phyloP scores from a whole-genome alignment of 2,797 vertebrate genomes.

The Coranthus polyacanthus region DNA sequence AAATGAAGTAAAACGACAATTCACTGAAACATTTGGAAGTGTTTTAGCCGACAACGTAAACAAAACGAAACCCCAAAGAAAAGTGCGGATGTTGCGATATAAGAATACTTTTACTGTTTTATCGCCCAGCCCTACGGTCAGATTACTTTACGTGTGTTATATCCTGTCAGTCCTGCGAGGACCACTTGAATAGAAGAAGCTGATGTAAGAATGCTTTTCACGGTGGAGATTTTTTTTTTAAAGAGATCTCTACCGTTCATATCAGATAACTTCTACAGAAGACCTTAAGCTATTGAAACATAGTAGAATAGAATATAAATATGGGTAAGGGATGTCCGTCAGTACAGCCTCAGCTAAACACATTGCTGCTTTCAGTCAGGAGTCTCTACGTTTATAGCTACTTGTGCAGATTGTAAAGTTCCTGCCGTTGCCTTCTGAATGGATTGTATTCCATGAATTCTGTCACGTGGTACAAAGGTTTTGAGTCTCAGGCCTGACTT shows the following conservation, averaged over 20 bases:
- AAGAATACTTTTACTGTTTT: too few species aligned
- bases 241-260: slow-evolving; percentile 17
- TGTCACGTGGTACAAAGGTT: slow-evolving; percentile 33
- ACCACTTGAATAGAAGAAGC: slow-evolving; percentile 38
- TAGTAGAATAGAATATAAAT: slow-evolving; percentile 35
- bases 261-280: slow-evolving; percentile 35
- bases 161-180: slow-evolving; percentile 35
- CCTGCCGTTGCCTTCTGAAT: slow-evolving; percentile 47
- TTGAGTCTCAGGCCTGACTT: slow-evolving; percentile 25
- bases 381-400: slow-evolving; percentile 7
- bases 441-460: slow-evolving; percentile 40
- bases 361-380: slow-evolving; percentile 29
- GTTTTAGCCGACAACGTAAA: too few species aligned
- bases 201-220: slow-evolving; percentile 22
- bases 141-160: slow-evolving; percentile 34
- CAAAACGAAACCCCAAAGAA: too few species aligned
- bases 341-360: slow-evolving; percentile 30
- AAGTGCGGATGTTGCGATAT: too few species aligned
- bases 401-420: slow-evolving; percentile 43
- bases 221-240: slow-evolving; percentile 6
- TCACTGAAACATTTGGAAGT: too few species aligned
- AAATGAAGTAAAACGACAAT: too few species aligned
- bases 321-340: slow-evolving; percentile 20
- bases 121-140: slow-evolving; percentile 3
- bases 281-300: slow-evolving; percentile 39